phyloP scores from a whole-genome alignment of 1,140 invertebrate species.

The Luehdorfia chinensis region DNA sequence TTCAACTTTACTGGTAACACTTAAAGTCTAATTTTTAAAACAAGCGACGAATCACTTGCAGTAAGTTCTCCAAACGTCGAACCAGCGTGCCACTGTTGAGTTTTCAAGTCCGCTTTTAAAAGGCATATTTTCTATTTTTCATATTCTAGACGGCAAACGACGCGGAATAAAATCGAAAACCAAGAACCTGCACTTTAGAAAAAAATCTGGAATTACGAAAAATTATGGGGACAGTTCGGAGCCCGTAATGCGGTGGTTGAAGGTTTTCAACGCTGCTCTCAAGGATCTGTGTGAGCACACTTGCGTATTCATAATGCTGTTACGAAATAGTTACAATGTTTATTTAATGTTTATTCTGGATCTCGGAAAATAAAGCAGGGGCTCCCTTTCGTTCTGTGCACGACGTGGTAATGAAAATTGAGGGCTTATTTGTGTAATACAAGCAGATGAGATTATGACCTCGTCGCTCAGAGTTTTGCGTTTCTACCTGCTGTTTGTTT shows the following conservation, averaged over 20 bases:
- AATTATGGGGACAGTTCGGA: constrained; percentile 6
- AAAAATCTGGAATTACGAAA: constrained; percentile 5
- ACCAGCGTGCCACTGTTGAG: constrained; percentile 20
- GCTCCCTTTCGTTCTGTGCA: constrained; percentile 6
- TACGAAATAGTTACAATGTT: constrained; percentile 12
- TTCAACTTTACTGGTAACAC: constrained; percentile 30
- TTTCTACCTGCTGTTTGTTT: no score
- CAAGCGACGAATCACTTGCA: constrained; percentile 7
- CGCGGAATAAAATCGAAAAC: constrained; percentile 16
- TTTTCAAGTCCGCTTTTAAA: constrained; percentile 28
- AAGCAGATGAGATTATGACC: no score
- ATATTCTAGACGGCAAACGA: constrained; percentile 31
- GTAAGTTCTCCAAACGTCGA: constrained; percentile 23
- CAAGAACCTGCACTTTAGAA: constrained; percentile 9
- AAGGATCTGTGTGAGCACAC: constrained; percentile 5
- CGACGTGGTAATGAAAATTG: not conserved
- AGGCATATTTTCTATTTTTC: constrained; percentile 32
- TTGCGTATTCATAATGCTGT: constrained; percentile 6
- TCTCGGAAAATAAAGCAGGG: constrained; percentile 1
- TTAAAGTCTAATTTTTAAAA: constrained; percentile 35
- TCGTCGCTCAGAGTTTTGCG: no score
- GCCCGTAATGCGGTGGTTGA: not conserved
- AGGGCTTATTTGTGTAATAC: no score
- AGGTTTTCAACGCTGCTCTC: constrained; percentile 1
- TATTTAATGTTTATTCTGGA: constrained; percentile 5